Evolutionary conservation across 2,113 vertebrate genomes (phyloP), one percentile per base, ranked within the genome.

Genomic region (Cacatua alba): DNA sequence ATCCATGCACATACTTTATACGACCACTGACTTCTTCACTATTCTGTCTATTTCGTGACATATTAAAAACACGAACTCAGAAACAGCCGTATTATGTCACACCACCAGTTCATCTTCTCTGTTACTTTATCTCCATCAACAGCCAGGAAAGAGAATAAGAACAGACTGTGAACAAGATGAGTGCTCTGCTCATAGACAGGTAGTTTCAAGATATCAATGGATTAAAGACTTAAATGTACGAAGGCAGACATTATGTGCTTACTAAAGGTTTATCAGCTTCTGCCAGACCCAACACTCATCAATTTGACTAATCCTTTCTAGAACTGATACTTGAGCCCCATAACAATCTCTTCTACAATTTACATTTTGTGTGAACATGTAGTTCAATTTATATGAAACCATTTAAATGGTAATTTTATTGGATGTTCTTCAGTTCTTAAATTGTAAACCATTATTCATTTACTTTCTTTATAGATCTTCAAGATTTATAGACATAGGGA

Each of bases 31-130:
- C 25, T 31, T n/a, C 28, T 60, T 90, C 55, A 51, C 10, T 57
- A 4, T 35, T 70, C 46, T 41, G 7, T 43, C 24, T 75, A 1
- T 39, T 48, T 16, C 1, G 0, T 33, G 24, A 39, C n/a, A 35
- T 17, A 20, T 51, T 82, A 41, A 74, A 68, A 69, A 6, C 3
- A 14, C 9, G 23, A 88, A 37, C 13, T 71, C n/a, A 71, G 46
- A 48, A 88, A 67, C 6, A 57, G 10, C 3, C 2, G 2, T 11
- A 48, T 2, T 62, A n/a, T 9, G 14, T 74, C 28, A 86, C 17
- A 43, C 3, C 13, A 21, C 11, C 3, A 3, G 11, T 44, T 84
- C 48, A 19, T 63, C 26, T 82, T 86, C 63, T 60, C 33, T 3
- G 1, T 57, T 55, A 46, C 33, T 10, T 33, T 69, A 55, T 28